Conservation (phyloP, 2,888 invertebrate species). For the Callimorpha dominula region DNA sequence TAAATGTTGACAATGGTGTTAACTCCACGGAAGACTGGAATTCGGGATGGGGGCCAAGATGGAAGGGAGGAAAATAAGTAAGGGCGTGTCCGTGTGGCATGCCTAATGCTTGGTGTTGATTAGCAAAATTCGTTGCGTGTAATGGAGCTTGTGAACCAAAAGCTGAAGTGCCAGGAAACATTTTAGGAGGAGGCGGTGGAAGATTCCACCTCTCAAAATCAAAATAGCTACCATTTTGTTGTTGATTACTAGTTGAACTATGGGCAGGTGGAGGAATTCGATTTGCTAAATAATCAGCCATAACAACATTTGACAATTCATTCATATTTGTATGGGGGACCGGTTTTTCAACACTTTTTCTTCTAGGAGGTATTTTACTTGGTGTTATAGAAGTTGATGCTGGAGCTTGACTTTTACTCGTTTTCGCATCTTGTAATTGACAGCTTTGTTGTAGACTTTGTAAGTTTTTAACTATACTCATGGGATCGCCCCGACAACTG, state of each 20-base stretch:
- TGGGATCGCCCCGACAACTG: constrained; percentile 91
- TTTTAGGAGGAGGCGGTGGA: constrained; percentile 89
- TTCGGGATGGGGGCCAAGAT: constrained; percentile 90
- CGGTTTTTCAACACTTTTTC: constrained; percentile 88
- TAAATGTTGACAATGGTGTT: constrained; percentile 87
- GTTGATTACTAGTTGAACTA: constrained; percentile 87
- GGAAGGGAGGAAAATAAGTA: constrained; percentile 92
- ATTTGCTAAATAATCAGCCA: constrained; percentile 86
- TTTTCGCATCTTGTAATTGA: constrained; percentile 86
- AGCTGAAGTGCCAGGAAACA: constrained; percentile 88
- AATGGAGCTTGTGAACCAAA: constrained; percentile 87
- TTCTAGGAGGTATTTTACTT: constrained; percentile 77
- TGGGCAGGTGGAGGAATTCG: constrained; percentile 92
- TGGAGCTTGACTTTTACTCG: constrained; percentile 74
- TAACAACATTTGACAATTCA: constrained; percentile 84
- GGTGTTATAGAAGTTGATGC: constrained; percentile 64
- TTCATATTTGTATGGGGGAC: constrained; percentile 80
- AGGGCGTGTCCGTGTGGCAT: constrained; percentile 90
- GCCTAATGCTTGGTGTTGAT: constrained; percentile 89
- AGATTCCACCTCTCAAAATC: constrained; percentile 94
- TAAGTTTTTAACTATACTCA: constrained; percentile 92
- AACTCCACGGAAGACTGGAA: constrained; percentile 89
- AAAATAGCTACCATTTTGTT: constrained; percentile 91
- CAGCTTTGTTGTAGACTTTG: constrained; percentile 88
- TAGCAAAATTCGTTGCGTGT: constrained; percentile 85